Evolutionary conservation across 2,888 invertebrate species (phyloP), one percentile per base, ranked within the genome.

Genomic region (Cephus runcator): DNA sequence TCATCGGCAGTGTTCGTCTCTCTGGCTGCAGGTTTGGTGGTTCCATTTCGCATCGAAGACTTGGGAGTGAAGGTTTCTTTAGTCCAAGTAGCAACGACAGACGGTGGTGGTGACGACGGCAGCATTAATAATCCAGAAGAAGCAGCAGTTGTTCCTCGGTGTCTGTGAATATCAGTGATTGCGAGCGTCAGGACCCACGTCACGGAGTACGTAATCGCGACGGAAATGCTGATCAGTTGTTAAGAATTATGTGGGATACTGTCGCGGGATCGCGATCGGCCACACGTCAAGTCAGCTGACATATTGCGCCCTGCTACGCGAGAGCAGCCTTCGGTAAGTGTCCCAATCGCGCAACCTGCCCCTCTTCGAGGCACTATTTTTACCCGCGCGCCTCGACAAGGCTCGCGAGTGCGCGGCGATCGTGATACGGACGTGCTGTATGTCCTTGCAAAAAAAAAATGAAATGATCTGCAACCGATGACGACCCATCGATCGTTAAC

Each of bases 271-370:
- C 89, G 87, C 89, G 87, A 88, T 88, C 90, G 87, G 90, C 90
- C 88, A 89, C 90, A 89, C 90, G 90, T 91, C 91, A 90, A 91
- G 90, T 91, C 91, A 91, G 91, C 91, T 91, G 91, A 91, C 91
- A 91, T 91, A 91, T 91, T 91, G 91, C 90, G 90, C 90, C 87
- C 90, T 90, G 91, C 90, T 91, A 89, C 91, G 90, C 89, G 90
- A 89, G 90, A 90, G 89, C 90, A 90, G 89, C 88, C 87, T 89
- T 90, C 88, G 90, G 90, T 90, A 86, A 90, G 90, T 90, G 87
- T 89, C 83, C 85, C 85, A 86, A 86, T 79, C 80, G 33, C 69
- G 56, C 76, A 34, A 78, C 71, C 79, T 77, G 80, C 77, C 79
- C 80, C 79, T 35, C 75, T 75, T 69, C 79, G 77, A n/a, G 76